Evolutionary conservation across 2,888 invertebrate species (phyloP).

Genomic region (Agriopis aurantiaria): DNA sequence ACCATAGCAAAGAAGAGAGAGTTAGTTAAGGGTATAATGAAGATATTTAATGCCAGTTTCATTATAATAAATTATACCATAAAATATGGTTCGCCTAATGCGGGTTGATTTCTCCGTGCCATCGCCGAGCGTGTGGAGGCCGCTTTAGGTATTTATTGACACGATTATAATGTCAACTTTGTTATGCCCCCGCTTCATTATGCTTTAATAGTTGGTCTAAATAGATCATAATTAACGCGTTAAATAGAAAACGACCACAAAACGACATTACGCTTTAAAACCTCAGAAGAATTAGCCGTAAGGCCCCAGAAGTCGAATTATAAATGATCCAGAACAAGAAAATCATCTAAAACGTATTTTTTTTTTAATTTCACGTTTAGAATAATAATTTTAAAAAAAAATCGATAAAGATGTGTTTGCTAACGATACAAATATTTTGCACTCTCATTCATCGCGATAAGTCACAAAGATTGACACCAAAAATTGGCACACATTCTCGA

Average conservation of each 20-base stretch:
- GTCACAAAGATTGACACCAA: slow-evolving; percentile 11
- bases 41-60: slow-evolving; percentile 16
- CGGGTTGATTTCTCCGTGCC: slow-evolving; percentile 12
- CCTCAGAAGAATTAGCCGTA: no score
- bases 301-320: no score
- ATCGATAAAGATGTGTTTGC: not conserved
- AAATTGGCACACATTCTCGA: slow-evolving; percentile 16
- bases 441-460: slow-evolving; percentile 7
- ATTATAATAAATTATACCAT: slow-evolving; percentile 14
- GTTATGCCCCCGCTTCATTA: not conserved
- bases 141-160: not conserved
- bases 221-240: not conserved
- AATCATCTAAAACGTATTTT: no score
- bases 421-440: not conserved
- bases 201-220: not conserved
- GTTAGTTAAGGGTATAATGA: slow-evolving; percentile 11
- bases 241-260: no score
- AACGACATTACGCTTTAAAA: no score
- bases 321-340: no score
- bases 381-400: no score
- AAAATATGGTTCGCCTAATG: slow-evolving; percentile 13
- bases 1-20: slow-evolving; percentile 9
- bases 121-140: not conserved
- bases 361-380: no score
- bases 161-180: not conserved